These are phyloP conservation scores for Plebejus argus DNA, from an alignment of 2,888 invertebrate genomes.

Conservation along the genomic window DNA sequence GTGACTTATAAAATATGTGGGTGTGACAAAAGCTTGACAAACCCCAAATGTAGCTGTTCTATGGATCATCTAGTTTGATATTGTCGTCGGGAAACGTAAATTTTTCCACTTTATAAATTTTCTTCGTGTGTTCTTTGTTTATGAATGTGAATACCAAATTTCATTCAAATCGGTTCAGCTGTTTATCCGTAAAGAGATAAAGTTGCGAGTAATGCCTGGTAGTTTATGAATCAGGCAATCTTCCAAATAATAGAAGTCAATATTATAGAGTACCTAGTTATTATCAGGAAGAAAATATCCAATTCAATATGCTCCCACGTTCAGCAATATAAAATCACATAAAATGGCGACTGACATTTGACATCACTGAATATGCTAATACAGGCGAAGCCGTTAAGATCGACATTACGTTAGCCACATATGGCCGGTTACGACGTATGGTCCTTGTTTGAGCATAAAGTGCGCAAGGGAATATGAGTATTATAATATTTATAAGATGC, in stretches of 20 bases:
- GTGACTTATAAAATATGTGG: too few relatives aligned
- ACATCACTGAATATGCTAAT: slow-evolving; percentile 38
- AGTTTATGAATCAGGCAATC: not conserved
- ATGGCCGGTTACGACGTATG: slow-evolving; percentile 41
- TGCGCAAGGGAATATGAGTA: slow-evolving; percentile 23
- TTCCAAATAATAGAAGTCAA: not conserved
- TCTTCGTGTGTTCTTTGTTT: too few relatives aligned
- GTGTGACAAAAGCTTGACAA: too few relatives aligned
- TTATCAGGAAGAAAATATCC: slow-evolving; percentile 27
- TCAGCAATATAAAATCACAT: slow-evolving; percentile 10
- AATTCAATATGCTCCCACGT: slow-evolving; percentile 22
- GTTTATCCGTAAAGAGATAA: too few relatives aligned
- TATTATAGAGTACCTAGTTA: not conserved
- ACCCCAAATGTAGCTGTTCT: too few relatives aligned
- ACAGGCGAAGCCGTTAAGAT: slow-evolving; percentile 42
- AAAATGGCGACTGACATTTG: slow-evolving; percentile 37
- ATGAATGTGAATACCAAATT: too few relatives aligned
- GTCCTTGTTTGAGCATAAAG: slow-evolving; percentile 36
- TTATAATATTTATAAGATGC: slow-evolving; percentile 17
- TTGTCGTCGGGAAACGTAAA: not conserved
- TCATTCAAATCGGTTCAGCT: too few relatives aligned
- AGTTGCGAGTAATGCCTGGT: not conserved
- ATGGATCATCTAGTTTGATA: too few relatives aligned
- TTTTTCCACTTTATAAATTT: not conserved
- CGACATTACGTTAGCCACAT: slow-evolving; percentile 53